Evolutionary conservation across 1,140 invertebrate species (phyloP), one percentile per base, ranked within the genome.

Genomic region (Hycleus cichorii): DNA sequence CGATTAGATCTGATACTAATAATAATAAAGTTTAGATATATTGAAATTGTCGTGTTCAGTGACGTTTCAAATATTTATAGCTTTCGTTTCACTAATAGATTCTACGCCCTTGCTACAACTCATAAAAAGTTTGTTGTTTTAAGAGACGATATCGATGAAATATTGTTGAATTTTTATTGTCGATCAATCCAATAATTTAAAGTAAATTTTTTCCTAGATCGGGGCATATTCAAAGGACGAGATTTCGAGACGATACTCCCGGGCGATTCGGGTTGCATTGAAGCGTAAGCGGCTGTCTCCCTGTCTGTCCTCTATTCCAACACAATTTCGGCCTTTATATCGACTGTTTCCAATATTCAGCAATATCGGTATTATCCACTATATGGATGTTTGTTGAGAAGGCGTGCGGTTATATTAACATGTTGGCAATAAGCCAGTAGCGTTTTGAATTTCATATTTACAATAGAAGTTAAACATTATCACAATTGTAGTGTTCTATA

Each of bases 371-470:
- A n/a, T n/a, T 62, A 53, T 61, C 54, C 45, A 56, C 38, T 60
- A 60, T 60, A 51, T 58, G 49, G 39, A 32, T 32, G 32, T 32
- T 32, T 7, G 32, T 32, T 32, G 32, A 45, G 44, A 49, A 49
- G 50, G 49, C 50, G 51, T 39, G 39, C 51, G 59, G 49, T 50
- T 45, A 60, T 63, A 60, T 60, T 63, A 62, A 46, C 47, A 52
- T 52, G 55, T 49, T 62, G 63, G 57, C 59, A 61, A 45, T 49
- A 50, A 44, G 59, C 61, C 64, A 58, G 45, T 39, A 52, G 61
- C 64, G 64, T 60, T 66, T 66, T 60, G 52, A 60, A 65, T 64
- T 60, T 64, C 62, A 66, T 66, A 66, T 66, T 66, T 66, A 56
- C 64, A 27, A 53, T 59, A 58, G 1, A 12, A 12, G 4, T 7